These are phyloP conservation scores for Netelia virgata DNA, from an alignment of 2,888 invertebrate genomes.

Conservation along the genomic window DNA sequence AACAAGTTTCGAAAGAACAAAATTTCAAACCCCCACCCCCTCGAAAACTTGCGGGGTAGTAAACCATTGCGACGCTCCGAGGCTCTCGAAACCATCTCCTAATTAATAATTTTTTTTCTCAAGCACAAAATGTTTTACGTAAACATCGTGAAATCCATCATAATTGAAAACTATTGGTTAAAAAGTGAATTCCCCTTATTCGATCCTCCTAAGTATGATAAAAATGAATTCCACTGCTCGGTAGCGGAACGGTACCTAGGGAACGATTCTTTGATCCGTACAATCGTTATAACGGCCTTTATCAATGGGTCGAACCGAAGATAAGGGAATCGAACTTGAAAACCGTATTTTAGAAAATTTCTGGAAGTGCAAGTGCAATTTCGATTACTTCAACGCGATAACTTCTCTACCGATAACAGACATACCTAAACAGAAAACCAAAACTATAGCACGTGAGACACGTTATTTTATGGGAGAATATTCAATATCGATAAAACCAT, in stretches of 20 bases:
- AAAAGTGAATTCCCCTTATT: too few relatives aligned
- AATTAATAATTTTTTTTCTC: too few relatives aligned
- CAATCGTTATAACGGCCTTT: too few relatives aligned
- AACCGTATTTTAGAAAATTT: not conserved
- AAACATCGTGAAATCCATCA: too few relatives aligned
- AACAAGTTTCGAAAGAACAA: conserved; percentile 56
- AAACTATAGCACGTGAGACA: not conserved
- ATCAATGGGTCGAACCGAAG: not conserved
- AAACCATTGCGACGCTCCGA: conserved; percentile 10
- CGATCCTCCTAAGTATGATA: too few relatives aligned
- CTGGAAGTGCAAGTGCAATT: not conserved
- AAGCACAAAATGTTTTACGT: too few relatives aligned
- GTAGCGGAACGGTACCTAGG: too few relatives aligned
- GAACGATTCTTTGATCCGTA: too few relatives aligned
- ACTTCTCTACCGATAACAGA: not conserved
- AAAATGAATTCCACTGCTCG: too few relatives aligned
- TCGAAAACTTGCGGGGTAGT: not conserved
- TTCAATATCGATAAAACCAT: conserved; percentile 10
- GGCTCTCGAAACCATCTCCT: not conserved
- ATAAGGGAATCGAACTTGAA: not conserved
- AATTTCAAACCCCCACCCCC: conserved; percentile 2
- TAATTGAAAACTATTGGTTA: too few relatives aligned
- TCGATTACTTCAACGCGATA: not conserved
- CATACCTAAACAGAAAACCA: not conserved
- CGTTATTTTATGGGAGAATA: not conserved